Conservation (phyloP, 2,888 invertebrate genomes). For the Amphipoea oculea region DNA sequence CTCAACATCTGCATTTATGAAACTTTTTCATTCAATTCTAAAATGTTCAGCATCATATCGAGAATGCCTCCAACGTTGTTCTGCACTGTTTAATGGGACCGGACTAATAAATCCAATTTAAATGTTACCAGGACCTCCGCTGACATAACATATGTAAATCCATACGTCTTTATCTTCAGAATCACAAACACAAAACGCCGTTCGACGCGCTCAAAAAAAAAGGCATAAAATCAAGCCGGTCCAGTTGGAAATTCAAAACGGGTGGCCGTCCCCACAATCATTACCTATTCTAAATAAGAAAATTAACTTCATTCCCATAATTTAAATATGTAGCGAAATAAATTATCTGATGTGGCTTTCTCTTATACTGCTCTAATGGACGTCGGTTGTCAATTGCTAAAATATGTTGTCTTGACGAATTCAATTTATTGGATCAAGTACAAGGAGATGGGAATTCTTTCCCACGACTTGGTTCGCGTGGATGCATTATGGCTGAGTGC, state of each 20-base stretch:
- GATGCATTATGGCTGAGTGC: conserved; percentile 67
- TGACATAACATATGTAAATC: conserved; percentile 90
- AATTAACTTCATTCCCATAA: conserved; percentile 90
- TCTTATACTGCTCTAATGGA: conserved; percentile 79
- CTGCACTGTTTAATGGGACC: conserved; percentile 80
- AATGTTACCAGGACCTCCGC: conserved; percentile 86
- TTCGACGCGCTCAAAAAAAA: conserved; percentile 82
- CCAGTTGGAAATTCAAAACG: conserved; percentile 86
- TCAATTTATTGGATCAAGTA: conserved; percentile 81
- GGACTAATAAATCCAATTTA: conserved; percentile 90
- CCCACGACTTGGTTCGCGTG: conserved; percentile 76
- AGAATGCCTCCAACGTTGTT: conserved; percentile 84
- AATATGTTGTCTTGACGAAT: conserved; percentile 85
- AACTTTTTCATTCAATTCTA: conserved; percentile 62
- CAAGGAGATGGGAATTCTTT: conserved; percentile 76
- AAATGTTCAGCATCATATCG: conserved; percentile 66
- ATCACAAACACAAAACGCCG: conserved; percentile 87
- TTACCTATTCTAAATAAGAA: conserved; percentile 89
- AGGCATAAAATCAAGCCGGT: conserved; percentile 77
- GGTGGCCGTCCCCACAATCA: conserved; percentile 87
- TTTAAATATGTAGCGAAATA: conserved; percentile 84
- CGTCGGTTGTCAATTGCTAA: conserved; percentile 82
- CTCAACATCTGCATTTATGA: conserved; percentile 30
- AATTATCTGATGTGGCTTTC: conserved; percentile 69
- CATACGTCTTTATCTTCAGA: conserved; percentile 89